These are phyloP conservation scores for Promerops cafer DNA, from an alignment of 2,113 vertebrate species.

Conservation along the genomic window DNA sequence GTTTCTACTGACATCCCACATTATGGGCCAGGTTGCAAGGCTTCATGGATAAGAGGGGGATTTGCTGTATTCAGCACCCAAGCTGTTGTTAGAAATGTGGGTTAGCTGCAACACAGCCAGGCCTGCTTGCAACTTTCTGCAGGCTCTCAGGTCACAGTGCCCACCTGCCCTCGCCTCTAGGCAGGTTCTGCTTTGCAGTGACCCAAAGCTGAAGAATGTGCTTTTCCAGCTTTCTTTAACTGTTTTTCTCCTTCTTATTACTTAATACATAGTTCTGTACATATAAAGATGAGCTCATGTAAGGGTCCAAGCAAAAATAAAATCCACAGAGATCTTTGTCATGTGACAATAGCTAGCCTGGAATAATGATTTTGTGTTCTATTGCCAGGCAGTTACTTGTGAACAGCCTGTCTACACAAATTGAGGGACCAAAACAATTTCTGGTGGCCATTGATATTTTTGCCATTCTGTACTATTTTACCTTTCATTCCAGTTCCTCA, in stretches of 20 bases:
- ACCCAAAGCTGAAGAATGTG: neutral
- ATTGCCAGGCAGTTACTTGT: neutral
- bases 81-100: neutral
- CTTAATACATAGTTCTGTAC: neutral
- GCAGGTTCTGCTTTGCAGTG: neutral
- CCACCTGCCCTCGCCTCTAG: accelerated
- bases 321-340: neutral
- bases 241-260: neutral
- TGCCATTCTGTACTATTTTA: neutral
- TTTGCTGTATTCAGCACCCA: neutral
- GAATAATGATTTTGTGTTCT: neutral
- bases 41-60: neutral
- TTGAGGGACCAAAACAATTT: neutral
- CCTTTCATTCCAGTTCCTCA: neutral
- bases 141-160: neutral
- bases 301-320: neutral
- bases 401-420: neutral
- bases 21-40: neutral
- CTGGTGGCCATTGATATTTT: neutral
- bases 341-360: neutral
- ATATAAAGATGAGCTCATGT: neutral
- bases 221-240: neutral
- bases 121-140: neutral
- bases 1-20: neutral
- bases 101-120: neutral